Base-by-base conservation (phyloP, 2,797 vertebrate species). In the Thamnophis elegans region DNA sequence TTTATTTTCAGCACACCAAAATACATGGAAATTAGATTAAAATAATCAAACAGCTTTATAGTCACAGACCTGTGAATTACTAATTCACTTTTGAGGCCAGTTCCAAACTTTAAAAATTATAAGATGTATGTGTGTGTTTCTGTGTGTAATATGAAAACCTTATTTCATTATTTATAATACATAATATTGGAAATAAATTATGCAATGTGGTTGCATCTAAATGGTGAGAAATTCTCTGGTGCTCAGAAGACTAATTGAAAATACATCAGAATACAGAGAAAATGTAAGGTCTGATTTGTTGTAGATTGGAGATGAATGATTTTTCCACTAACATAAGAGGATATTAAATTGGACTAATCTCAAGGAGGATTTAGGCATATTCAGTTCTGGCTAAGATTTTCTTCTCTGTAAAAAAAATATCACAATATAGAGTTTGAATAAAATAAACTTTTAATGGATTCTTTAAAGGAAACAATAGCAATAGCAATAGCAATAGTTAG, bases 101-200 rank as follows among this genome's bases (percentile, higher is more conserved):
- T 87, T 51, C 56, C 92, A 51, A 51, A 85, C 94, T 78, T 92
- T 94, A 1, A 53, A 78, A 78, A 78, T 78, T 42, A 36, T 78
- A 36, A 42, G 32, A 42, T 42, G 42, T 42, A 42, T 42, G 32
- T 73, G 14, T 28, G 1, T 65, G 12, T 65, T 32, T 73, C 14
- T 28, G 1, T 65, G 12, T 65, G 28, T 28, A n/a, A 26, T 65
- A 13, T 12, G 59, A 65, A 12, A 65, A 65, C 4, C 11, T 25
- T 26, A 25, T 62, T 62, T 62, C 28, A 68, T 68, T 68, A 13
- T 68, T 68, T 68, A 68, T n/a, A 68, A 32, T 62, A 68, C 65
- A 73, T 0, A 73, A 73, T 18, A 73, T 73, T 36, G 14, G 65
- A 73, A 73, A 73, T 73, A 2, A 73, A 36, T 73, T 36, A 0